Evolutionary conservation across 2,113 vertebrate genomes (phyloP).

Genomic region (Limanda limanda): DNA sequence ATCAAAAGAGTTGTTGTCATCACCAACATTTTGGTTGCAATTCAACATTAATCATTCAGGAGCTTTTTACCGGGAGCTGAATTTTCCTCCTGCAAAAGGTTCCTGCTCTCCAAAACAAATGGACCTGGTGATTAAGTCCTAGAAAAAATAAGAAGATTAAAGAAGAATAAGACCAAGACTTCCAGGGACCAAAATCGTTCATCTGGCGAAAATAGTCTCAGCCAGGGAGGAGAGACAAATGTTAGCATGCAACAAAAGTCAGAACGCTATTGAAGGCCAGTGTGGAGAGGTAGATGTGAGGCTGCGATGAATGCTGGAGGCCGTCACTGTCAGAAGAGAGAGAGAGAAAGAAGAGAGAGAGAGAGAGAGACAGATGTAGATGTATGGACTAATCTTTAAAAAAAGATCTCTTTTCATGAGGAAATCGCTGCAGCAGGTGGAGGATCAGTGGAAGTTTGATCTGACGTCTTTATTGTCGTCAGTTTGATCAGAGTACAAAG

Average conservation of each 20-base stretch:
- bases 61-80: neutral
- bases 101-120: neutral
- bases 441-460: neutral
- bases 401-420: neutral
- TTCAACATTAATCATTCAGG: too few relatives aligned
- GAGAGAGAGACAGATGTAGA: neutral
- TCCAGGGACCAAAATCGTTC: too few relatives aligned
- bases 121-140: too few relatives aligned
- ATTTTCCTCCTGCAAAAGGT: too few relatives aligned
- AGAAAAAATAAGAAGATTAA: too few relatives aligned
- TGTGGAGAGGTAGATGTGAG: neutral
- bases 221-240: neutral
- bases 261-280: neutral
- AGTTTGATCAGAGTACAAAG: neutral
- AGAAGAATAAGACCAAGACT: too few relatives aligned
- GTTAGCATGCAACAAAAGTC: neutral
- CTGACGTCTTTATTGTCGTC: neutral
- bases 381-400: neutral
- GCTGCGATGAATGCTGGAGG: neutral
- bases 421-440: neutral
- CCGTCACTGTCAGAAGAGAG: neutral
- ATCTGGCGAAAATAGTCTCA: neutral
- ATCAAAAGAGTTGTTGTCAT: neutral
- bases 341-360: too few relatives aligned
- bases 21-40: neutral